phyloP scores from a whole-genome alignment of 2,888 invertebrate genomes.

The Protodeltote pygarga region DNA sequence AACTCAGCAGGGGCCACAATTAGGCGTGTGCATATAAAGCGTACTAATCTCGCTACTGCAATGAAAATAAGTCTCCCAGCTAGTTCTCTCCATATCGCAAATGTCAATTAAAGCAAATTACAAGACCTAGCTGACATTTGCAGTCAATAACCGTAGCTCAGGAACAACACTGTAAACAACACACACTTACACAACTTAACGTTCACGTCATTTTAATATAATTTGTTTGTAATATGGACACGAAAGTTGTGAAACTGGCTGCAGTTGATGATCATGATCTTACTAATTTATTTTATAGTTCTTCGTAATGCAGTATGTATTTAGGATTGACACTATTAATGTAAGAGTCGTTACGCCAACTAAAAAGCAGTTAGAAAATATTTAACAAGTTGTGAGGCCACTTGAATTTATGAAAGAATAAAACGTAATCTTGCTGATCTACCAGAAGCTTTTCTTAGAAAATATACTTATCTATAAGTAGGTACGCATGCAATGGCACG shows the following conservation, averaged over 20 bases:
- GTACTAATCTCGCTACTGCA: conserved; percentile 16
- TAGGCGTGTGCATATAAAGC: conserved; percentile 28
- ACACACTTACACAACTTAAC: conserved; percentile 7
- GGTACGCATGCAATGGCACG: too few species aligned
- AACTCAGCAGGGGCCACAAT: conserved; percentile 14
- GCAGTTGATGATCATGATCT: too few species aligned
- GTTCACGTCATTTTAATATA: background rate
- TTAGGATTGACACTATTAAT: too few species aligned
- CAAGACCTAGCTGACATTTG: conserved; percentile 41
- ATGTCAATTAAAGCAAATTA: conserved; percentile 43
- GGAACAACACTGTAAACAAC: conserved; percentile 17
- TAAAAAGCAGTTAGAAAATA: too few species aligned
- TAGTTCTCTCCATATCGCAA: conserved; percentile 35
- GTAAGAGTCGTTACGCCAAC: too few species aligned
- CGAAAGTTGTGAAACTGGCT: conserved; percentile 8
- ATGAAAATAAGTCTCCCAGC: conserved; percentile 30
- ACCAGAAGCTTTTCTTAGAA: too few species aligned
- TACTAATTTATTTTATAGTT: too few species aligned
- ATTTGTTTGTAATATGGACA: conserved; percentile 7
- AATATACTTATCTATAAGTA: too few species aligned
- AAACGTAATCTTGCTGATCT: too few species aligned
- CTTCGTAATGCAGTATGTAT: too few species aligned
- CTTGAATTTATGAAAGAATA: too few species aligned
- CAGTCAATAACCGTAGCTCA: conserved; percentile 32
- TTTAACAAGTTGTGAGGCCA: too few species aligned